Evolutionary conservation across 2,888 invertebrate genomes (phyloP), one percentile per base, ranked within the genome.

Genomic region (Baronia brevicornis): DNA sequence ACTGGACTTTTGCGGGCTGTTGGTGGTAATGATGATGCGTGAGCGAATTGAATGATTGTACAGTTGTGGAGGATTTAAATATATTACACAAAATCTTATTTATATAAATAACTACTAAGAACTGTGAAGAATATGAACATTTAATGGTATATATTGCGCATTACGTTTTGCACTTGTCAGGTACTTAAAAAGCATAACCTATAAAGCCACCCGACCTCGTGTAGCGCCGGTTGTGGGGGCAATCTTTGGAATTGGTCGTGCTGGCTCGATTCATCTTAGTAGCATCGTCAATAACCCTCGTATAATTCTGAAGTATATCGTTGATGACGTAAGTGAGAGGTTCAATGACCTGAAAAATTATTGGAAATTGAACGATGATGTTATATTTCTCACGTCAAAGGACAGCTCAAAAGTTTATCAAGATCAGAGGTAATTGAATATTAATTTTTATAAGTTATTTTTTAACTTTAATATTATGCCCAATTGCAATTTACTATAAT

Each of bases 201-300:
- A 69, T 41, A 49, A 56, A 19, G 48, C 46, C 4, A 43, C 50
- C 0, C 54, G 50, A 27, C 38, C 41, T 2, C 34, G 41, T 2
- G 58, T 54, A 1, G 40, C 59, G 1, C 63, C 72, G 1, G 48
- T 87, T 1, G 77, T 74, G 3, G 56, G 79, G 0, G 88, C 88
- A 2, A 60, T 89, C 11, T 88, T 88, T 43, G 89, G 88, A 1
- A 60, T 86, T 1, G 89, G 89, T 1, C 80, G 88, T 14, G 88
- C 88, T 2, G 89, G 89, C 1, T 85, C 86, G 26, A 88, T 89
- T 39, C 89, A 89, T 46, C 57, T 89, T 37, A 42, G 60, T 6
- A 85, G 80, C 40, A 60, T 89, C 10, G 41, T 82, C 3, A 53
- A 51, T 4, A 87, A 80, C 53, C 71, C 74, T 1, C 79, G 87